phyloP scores from a whole-genome alignment of 2,888 invertebrate species.

The Elegia similella region DNA sequence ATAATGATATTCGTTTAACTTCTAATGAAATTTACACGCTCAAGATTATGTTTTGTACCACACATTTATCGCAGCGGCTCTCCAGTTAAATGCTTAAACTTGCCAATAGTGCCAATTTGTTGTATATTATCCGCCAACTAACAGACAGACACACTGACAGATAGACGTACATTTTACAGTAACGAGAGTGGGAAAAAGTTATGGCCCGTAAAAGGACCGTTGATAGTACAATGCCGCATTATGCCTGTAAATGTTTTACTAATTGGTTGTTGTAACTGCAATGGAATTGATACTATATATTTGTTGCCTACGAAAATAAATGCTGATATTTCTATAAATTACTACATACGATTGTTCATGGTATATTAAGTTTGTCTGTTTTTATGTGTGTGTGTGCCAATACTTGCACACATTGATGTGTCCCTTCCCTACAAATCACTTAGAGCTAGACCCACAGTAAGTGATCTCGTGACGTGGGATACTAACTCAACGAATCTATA shows the following conservation, averaged over 20 bases:
- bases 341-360: too few species aligned
- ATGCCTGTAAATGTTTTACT: not conserved
- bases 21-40: conserved; percentile 15
- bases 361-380: too few species aligned
- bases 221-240: conserved; percentile 7
- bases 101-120: conserved; percentile 72
- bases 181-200: conserved; percentile 33
- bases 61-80: conserved; percentile 51
- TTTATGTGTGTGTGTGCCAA: too few species aligned
- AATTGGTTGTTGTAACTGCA: conserved; percentile 2
- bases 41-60: conserved; percentile 24
- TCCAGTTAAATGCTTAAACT: conserved; percentile 55
- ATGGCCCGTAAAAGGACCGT: conserved; percentile 8
- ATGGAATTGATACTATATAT: not conserved
- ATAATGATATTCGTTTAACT: not conserved
- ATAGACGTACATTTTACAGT: conserved; percentile 55
- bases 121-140: conserved; percentile 58
- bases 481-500: too few species aligned
- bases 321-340: too few species aligned
- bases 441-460: too few species aligned
- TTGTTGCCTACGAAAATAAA: not conserved
- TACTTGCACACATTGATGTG: too few species aligned
- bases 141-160: conserved; percentile 56
- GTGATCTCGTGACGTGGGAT: too few species aligned
- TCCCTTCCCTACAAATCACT: too few species aligned